Evolutionary conservation across 1,140 invertebrate genomes (phyloP).

Genomic region (Dinoponera quadriceps): DNA sequence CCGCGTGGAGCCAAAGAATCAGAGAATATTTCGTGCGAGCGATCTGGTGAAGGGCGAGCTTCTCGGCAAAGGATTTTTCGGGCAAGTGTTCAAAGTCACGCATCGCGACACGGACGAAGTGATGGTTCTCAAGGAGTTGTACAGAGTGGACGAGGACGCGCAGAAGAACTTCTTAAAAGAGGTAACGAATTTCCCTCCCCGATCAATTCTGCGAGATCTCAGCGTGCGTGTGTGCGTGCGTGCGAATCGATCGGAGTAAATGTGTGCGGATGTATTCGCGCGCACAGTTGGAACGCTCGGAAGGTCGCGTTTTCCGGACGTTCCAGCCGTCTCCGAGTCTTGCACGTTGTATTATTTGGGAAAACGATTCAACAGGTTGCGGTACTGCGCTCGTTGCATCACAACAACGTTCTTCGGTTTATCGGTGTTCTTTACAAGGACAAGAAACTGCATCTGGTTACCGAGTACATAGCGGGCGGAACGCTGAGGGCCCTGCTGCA

Average conservation of each 20-base stretch:
- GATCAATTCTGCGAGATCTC: neutral
- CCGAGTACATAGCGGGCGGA: slow-evolving; percentile 96
- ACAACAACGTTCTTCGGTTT: slow-evolving; percentile 96
- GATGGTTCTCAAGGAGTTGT: slow-evolving; percentile 98
- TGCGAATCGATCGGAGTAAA: neutral
- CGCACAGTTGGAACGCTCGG: neutral
- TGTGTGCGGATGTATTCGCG: neutral
- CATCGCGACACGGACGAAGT: slow-evolving; percentile 95
- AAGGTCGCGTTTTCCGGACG: neutral
- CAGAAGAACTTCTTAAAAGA: slow-evolving; percentile 98
- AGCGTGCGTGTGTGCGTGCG: neutral
- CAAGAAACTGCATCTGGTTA: slow-evolving; percentile 95
- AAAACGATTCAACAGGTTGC: slow-evolving; percentile 88
- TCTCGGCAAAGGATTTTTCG: slow-evolving; percentile 97
- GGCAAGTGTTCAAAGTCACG: slow-evolving; percentile 96
- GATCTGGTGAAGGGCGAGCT: slow-evolving; percentile 96
- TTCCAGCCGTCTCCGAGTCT: neutral
- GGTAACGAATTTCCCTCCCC: slow-evolving; percentile 84
- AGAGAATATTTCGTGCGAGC: slow-evolving; percentile 94
- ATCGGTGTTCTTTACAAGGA: slow-evolving; percentile 98
- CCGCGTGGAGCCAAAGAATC: slow-evolving; percentile 92
- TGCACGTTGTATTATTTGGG: slow-evolving; percentile 8
- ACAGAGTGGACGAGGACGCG: slow-evolving; percentile 96
- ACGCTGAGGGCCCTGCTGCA: slow-evolving; percentile 95
- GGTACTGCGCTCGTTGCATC: slow-evolving; percentile 93